A percentile compares a stretch with the other conserved stretches of the same genome.
These are phyloP conservation scores for Gobio gobio DNA, from an alignment of 2,113 vertebrate genomes.

Conservation along the genomic window DNA sequence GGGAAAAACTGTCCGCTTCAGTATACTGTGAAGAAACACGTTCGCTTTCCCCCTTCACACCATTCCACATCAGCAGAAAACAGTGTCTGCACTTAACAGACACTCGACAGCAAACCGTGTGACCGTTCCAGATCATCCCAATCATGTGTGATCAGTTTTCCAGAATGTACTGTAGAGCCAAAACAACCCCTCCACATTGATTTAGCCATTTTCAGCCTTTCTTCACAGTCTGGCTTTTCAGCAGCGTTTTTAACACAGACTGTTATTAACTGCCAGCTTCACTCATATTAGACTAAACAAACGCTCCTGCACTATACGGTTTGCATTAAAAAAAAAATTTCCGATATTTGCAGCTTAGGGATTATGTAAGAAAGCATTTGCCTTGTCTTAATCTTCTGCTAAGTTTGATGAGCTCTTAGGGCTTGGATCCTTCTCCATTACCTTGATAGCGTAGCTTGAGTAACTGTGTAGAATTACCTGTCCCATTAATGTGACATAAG, in stretches of 20 bases:
- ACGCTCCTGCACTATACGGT: too few species aligned
- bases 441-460: too few species aligned
- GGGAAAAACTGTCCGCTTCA: not conserved
- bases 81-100: not conserved
- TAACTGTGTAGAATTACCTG: too few species aligned
- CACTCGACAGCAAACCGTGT: not conserved
- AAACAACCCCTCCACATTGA: not conserved
- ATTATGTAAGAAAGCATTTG: too few species aligned
- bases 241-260: not conserved
- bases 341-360: too few species aligned
- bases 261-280: not conserved
- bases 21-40: not conserved
- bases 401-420: too few species aligned
- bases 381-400: too few species aligned
- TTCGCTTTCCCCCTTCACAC: not conserved
- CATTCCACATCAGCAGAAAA: not conserved
- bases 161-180: not conserved
- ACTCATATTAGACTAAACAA: conserved; percentile 18
- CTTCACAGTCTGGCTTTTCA: not conserved
- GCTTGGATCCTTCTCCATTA: too few species aligned
- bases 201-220: conserved; percentile 15
- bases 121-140: not conserved
- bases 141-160: not conserved
- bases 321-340: too few species aligned
- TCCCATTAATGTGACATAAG: too few species aligned